phyloP scores from a whole-genome alignment of 2,888 invertebrate species.

The Merodon equestris region DNA sequence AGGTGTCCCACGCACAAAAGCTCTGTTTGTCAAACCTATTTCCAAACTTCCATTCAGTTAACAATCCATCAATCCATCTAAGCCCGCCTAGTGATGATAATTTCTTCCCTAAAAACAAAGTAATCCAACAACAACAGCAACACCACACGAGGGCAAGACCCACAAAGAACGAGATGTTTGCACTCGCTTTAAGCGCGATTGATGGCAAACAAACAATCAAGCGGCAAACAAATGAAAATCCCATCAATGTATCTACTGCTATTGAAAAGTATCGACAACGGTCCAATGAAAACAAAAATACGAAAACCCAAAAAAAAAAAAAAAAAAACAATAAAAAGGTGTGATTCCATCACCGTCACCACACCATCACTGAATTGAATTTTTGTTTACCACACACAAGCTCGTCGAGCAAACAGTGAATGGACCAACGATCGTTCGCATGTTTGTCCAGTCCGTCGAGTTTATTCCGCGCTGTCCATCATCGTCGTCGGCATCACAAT shows the following conservation, averaged over 20 bases:
- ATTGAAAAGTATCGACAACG: slow-evolving; percentile 18
- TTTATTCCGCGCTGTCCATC: slow-evolving; percentile 37
- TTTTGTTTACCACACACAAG: slow-evolving; percentile 48
- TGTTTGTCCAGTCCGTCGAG: slow-evolving; percentile 48
- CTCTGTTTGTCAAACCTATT: slow-evolving; percentile 47
- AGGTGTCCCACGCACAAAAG: slow-evolving; percentile 44
- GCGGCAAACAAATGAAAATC: slow-evolving; percentile 55
- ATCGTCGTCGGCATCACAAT: slow-evolving; percentile 10
- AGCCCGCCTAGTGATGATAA: slow-evolving; percentile 20
- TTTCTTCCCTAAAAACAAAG: slow-evolving; percentile 17
- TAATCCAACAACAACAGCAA: neutral
- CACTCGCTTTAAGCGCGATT: slow-evolving; percentile 62
- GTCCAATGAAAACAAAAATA: slow-evolving; percentile 58
- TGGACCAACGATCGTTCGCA: slow-evolving; percentile 27
- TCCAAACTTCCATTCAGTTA: slow-evolving; percentile 41
- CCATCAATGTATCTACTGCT: slow-evolving; percentile 62
- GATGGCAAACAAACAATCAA: slow-evolving; percentile 56
- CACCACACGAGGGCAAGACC: slow-evolving; percentile 9
- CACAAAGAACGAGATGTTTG: slow-evolving; percentile 58
- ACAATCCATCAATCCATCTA: slow-evolving; percentile 7
- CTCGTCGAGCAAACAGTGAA: slow-evolving; percentile 20
- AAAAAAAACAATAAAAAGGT: slow-evolving; percentile 35
- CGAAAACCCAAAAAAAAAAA: no score
- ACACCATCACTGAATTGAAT: slow-evolving; percentile 24
- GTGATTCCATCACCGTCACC: slow-evolving; percentile 35